Conservation (phyloP, 2,797 vertebrate genomes). For the Manis javanica region DNA sequence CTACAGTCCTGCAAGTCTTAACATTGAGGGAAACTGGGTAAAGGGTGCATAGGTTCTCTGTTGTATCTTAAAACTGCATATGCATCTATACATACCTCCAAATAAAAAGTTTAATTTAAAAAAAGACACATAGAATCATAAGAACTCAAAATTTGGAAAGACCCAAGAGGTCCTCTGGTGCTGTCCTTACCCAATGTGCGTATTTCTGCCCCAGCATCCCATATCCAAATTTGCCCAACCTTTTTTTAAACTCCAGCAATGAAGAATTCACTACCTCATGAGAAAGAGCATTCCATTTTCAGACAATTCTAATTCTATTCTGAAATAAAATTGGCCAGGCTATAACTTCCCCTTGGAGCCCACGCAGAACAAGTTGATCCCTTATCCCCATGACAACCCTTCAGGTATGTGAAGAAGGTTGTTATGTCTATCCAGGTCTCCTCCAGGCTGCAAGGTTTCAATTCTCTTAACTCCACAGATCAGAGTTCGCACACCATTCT, state of each 20-base stretch:
- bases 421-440: neutral
- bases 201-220: neutral
- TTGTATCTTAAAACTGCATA: neutral
- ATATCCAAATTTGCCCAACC: neutral
- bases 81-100: neutral
- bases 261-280: neutral
- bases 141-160: neutral
- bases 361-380: neutral
- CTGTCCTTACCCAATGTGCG: neutral
- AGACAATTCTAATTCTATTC: conserved; percentile 12
- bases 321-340: neutral
- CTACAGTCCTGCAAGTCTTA: conserved; percentile 15
- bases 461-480: neutral
- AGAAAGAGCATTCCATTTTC: neutral
- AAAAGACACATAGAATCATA: neutral
- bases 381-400: neutral
- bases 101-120: conserved; percentile 8
- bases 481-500: neutral
- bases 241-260: neutral
- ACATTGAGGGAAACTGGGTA: neutral
- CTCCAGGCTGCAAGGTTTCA: neutral
- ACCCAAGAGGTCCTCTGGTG: neutral
- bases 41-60: neutral
- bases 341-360: neutral
- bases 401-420: neutral